phyloP scores from a whole-genome alignment of 1,140 invertebrate species.

The Drosophila guanche region DNA sequence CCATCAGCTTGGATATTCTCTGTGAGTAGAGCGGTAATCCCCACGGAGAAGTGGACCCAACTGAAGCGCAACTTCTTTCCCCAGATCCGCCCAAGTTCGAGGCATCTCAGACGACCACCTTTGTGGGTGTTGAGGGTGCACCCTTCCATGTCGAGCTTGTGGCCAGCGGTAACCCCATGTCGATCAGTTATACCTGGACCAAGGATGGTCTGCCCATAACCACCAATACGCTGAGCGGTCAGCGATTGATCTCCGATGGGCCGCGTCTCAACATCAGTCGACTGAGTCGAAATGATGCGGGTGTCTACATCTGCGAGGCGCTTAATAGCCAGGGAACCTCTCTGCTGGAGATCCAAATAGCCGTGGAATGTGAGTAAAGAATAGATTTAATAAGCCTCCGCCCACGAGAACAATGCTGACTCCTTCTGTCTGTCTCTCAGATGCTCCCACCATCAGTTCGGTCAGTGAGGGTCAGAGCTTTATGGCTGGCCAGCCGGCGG shows the following conservation, averaged over 20 bases:
- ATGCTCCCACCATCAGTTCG: conserved; percentile 88
- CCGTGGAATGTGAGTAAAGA: conserved; percentile 94
- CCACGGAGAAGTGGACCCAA: not conserved
- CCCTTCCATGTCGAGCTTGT: conserved; percentile 90
- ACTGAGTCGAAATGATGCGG: conserved; percentile 91
- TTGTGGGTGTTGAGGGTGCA: conserved; percentile 92
- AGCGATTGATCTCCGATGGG: conserved; percentile 89
- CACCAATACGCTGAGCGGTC: conserved; percentile 78
- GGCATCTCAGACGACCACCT: conserved; percentile 85
- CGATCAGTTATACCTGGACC: conserved; percentile 94
- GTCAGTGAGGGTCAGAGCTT: conserved; percentile 90
- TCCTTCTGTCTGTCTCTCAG: conserved; percentile 23
- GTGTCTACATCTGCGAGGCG: conserved; percentile 94
- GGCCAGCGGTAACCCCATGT: conserved; percentile 93
- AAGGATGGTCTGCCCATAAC: conserved; percentile 90
- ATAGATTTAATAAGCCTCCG: conserved; percentile 1
- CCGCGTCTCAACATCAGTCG: conserved; percentile 92
- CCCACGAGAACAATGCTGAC: not conserved
- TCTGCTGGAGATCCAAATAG: conserved; percentile 90
- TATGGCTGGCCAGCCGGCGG: conserved; percentile 90
- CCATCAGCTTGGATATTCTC: conserved; percentile 93
- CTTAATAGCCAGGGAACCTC: conserved; percentile 94
- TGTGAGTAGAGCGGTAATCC: conserved; percentile 88
- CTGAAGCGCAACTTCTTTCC: not conserved
- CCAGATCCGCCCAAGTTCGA: conserved; percentile 91